Evolutionary conservation across 2,113 vertebrate genomes (phyloP).

Genomic region (Notechis scutatus): DNA sequence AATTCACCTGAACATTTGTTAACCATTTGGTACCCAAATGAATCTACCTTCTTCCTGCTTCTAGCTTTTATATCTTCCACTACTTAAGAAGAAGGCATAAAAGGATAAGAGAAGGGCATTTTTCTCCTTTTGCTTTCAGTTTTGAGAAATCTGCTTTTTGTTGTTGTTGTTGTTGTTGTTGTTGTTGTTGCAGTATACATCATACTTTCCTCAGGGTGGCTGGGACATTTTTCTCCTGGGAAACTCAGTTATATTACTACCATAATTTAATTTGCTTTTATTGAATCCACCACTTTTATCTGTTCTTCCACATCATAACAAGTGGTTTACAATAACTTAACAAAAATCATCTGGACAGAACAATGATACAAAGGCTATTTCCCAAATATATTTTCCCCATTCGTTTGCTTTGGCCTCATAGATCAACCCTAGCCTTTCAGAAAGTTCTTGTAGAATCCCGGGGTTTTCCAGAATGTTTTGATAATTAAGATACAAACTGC

Average conservation of each 20-base stretch:
- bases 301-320: background rate
- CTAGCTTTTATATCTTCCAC: background rate
- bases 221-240: background rate
- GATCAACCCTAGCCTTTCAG: background rate
- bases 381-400: background rate
- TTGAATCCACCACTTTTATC: background rate
- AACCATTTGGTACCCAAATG: background rate
- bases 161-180: too few relatives aligned
- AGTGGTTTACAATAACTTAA: background rate
- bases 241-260: background rate
- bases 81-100: background rate
- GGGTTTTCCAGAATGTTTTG: background rate
- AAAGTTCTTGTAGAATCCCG: background rate
- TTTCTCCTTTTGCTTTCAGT: background rate
- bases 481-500: conserved; percentile 19
- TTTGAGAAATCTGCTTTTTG: background rate
- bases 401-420: background rate
- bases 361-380: background rate
- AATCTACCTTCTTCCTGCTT: background rate
- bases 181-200: background rate
- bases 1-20: conserved; percentile 9
- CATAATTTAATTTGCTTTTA: background rate
- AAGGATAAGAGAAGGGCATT: background rate
- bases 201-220: background rate
- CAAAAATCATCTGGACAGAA: background rate